These are phyloP conservation scores for Lipotes vexillifer DNA, from an alignment of 2,113 vertebrate species.

Conservation along the genomic window DNA sequence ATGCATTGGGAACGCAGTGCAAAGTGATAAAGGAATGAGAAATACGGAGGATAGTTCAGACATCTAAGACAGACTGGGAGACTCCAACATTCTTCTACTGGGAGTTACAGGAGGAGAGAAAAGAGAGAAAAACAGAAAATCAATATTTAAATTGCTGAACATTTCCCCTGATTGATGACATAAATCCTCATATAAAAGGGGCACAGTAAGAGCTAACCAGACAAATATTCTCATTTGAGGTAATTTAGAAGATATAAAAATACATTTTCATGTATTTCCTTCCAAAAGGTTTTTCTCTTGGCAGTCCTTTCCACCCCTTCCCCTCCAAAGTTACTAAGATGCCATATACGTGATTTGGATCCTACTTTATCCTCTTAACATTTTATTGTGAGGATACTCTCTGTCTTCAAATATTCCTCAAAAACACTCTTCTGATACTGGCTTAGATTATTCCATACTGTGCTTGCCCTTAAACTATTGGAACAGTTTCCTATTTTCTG, in stretches of 20 bases:
- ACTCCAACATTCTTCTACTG: neutral
- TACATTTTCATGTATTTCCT: neutral
- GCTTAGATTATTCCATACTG: neutral
- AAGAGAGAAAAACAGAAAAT: neutral
- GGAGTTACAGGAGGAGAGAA: neutral
- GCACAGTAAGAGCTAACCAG: neutral
- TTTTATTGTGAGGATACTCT: neutral
- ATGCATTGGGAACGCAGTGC: neutral
- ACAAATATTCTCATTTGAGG: neutral
- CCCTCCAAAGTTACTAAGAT: neutral
- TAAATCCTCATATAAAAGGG: no score
- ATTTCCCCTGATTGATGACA: neutral
- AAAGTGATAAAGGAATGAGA: neutral
- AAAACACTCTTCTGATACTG: neutral
- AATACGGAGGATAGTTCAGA: neutral
- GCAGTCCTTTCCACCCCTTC: accelerated
- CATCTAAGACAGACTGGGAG: neutral
- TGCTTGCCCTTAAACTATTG: neutral
- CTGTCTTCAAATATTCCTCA: neutral
- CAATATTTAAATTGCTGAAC: neutral
- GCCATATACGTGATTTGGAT: neutral
- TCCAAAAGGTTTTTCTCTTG: neutral
- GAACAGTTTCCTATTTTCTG: neutral
- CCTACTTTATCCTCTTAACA: neutral
- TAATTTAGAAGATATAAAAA: neutral